These are phyloP conservation scores for Synanthedon tipuliformis DNA, from an alignment of 2,888 invertebrate genomes.

Conservation along the genomic window DNA sequence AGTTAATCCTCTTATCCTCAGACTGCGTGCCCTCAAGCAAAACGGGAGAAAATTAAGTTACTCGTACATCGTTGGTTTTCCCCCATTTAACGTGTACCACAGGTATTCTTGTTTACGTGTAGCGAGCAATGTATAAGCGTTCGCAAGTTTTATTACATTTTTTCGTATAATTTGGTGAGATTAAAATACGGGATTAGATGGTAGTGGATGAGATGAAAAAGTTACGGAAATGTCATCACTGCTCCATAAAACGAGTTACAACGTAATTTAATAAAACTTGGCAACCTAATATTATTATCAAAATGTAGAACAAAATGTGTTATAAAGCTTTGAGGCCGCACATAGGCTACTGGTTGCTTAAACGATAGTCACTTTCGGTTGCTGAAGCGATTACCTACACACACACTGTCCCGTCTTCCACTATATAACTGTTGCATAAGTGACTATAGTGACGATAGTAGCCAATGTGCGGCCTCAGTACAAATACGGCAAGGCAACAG, in stretches of 20 bases:
- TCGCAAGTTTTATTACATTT: neutral
- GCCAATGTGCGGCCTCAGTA: too few species aligned
- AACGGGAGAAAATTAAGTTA: conserved; percentile 2
- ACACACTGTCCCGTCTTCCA: too few species aligned
- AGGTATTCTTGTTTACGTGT: neutral
- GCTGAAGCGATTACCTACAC: too few species aligned
- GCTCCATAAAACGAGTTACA: conserved; percentile 24
- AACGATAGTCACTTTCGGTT: too few species aligned
- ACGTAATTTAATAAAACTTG: neutral
- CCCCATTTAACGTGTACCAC: neutral
- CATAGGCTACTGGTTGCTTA: too few species aligned
- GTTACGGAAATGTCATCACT: conserved; percentile 49
- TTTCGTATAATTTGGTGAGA: neutral
- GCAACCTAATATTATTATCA: too few species aligned
- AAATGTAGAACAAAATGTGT: too few species aligned
- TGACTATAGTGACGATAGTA: too few species aligned
- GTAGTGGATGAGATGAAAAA: conserved; percentile 19
- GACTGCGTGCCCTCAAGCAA: too few species aligned
- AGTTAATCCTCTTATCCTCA: conserved; percentile 30
- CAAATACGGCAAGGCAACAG: too few species aligned
- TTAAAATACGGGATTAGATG: neutral
- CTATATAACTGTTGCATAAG: too few species aligned
- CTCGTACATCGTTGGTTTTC: neutral
- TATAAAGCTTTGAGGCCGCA: too few species aligned
- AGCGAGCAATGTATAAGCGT: neutral